Conservation (phyloP, 1,140 invertebrate species). For the Eubasilissa regina region DNA sequence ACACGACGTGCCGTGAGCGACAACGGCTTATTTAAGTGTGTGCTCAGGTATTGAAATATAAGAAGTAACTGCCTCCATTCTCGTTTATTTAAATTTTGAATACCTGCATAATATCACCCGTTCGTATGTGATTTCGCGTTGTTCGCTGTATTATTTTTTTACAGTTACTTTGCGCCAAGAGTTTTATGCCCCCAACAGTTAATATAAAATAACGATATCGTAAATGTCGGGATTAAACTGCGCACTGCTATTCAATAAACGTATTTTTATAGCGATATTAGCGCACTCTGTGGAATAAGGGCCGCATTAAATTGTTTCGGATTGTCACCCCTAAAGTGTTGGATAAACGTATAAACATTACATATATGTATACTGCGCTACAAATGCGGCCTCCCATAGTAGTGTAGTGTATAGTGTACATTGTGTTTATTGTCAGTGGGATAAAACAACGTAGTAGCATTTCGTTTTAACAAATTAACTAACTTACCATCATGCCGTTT, state of each 20-base stretch:
- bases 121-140: neutral
- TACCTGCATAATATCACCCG: neutral
- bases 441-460: no score
- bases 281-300: neutral
- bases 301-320: neutral
- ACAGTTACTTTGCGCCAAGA: neutral
- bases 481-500: no score
- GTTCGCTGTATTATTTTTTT: neutral
- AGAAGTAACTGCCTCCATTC: neutral
- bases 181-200: neutral
- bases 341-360: neutral
- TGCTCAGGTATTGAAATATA: neutral
- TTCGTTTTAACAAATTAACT: no score
- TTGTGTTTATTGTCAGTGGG: no score
- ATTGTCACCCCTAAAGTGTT: neutral
- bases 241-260: neutral
- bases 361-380: neutral
- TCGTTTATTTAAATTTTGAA: neutral
- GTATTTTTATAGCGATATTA: neutral
- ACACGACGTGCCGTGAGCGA: neutral
- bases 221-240: neutral
- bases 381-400: no score
- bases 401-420: no score
- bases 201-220: constrained; percentile 2
- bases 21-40: neutral